Conservation (phyloP, 2,888 invertebrate species). For the Macaria liturata region DNA sequence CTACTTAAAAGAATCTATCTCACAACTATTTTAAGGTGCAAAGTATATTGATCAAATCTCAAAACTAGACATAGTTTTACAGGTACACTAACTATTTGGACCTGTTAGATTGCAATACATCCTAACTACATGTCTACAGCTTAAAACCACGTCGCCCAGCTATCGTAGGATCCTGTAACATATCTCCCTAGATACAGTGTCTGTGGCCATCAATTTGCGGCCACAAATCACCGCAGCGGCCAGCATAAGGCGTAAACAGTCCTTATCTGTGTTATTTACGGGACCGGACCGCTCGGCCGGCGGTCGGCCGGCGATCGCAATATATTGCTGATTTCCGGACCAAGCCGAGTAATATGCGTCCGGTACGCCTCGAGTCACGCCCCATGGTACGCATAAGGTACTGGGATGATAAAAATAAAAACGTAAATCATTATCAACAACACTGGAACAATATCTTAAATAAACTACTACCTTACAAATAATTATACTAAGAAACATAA, state of each 20-base stretch:
- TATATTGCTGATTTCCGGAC: slow-evolving; percentile 77
- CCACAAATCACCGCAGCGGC: slow-evolving; percentile 30
- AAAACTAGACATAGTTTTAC: too few species aligned
- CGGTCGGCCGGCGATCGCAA: slow-evolving; percentile 59
- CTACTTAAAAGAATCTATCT: background rate
- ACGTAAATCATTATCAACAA: background rate
- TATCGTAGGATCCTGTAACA: background rate
- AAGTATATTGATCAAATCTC: background rate
- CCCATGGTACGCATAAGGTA: slow-evolving; percentile 39
- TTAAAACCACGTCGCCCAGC: too few species aligned
- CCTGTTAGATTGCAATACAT: too few species aligned
- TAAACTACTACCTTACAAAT: too few species aligned
- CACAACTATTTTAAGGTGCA: background rate
- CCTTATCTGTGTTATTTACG: slow-evolving; percentile 64
- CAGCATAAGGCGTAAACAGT: slow-evolving; percentile 50
- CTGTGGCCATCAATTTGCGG: slow-evolving; percentile 15
- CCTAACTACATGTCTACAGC: too few species aligned
- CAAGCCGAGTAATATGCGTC: slow-evolving; percentile 79
- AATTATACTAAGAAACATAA: too few species aligned
- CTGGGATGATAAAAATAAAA: background rate
- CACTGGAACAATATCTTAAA: too few species aligned
- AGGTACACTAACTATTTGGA: too few species aligned
- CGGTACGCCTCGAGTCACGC: slow-evolving; percentile 58
- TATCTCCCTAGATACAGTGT: slow-evolving; percentile 1
- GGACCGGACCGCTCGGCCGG: slow-evolving; percentile 26